Evolutionary conservation across 2,888 invertebrate species (phyloP).

Genomic region (Nudaria mundana): DNA sequence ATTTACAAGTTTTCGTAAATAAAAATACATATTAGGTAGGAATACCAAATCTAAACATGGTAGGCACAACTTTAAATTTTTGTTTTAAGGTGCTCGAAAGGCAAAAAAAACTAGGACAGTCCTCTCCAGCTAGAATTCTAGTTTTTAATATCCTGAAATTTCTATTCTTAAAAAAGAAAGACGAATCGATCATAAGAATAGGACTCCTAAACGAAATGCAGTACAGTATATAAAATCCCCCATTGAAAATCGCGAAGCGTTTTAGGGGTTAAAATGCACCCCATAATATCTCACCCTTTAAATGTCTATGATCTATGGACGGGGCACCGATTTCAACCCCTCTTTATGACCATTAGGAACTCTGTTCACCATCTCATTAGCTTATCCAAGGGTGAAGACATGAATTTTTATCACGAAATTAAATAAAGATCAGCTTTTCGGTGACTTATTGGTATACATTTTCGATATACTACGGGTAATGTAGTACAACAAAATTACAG

Average conservation of each 20-base stretch:
- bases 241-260: slow-evolving; percentile 23
- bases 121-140: too few relatives aligned
- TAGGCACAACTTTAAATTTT: too few relatives aligned
- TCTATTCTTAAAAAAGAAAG: too few relatives aligned
- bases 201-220: slow-evolving; percentile 3
- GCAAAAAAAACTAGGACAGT: too few relatives aligned
- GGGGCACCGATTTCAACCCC: slow-evolving; percentile 31
- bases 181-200: not conserved
- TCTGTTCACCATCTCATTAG: slow-evolving; percentile 33
- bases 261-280: slow-evolving; percentile 31
- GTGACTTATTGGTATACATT: not conserved
- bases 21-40: too few relatives aligned
- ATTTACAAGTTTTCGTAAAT: too few relatives aligned
- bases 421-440: slow-evolving; percentile 14
- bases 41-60: too few relatives aligned
- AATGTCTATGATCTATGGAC: slow-evolving; percentile 32
- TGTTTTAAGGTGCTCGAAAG: too few relatives aligned
- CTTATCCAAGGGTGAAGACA: slow-evolving; percentile 18
- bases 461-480: too few relatives aligned
- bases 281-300: slow-evolving; percentile 31
- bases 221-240: slow-evolving; percentile 3
- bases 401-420: slow-evolving; percentile 33
- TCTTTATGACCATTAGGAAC: slow-evolving; percentile 9
- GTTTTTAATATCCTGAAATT: not conserved
- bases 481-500: too few relatives aligned